Conservation (phyloP, 2,113 vertebrate genomes). For the Corydoras maculifer region DNA sequence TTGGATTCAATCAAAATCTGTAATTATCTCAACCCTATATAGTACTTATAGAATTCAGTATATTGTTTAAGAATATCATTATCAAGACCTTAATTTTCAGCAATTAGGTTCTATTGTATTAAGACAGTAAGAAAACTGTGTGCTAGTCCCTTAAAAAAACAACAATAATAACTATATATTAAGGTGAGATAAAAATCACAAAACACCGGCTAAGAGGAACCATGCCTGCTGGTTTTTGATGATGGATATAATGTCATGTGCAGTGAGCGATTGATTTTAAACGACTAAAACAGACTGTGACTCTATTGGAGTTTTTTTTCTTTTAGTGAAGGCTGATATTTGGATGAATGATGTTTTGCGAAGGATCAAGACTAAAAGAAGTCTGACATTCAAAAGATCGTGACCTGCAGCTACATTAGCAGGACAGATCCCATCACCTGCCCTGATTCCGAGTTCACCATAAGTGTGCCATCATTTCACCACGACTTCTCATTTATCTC, state of each 20-base stretch:
- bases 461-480: slow-evolving; percentile 47
- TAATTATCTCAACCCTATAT: too few species aligned
- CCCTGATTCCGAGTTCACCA: slow-evolving; percentile 75
- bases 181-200: background rate
- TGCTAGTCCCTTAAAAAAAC: too few species aligned
- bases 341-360: slow-evolving; percentile 59
- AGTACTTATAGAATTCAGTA: too few species aligned
- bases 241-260: slow-evolving; percentile 26
- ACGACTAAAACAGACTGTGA: slow-evolving; percentile 47
- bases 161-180: background rate
- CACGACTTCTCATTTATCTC: background rate
- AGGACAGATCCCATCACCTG: slow-evolving; percentile 44
- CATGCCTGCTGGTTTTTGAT: slow-evolving; percentile 20
- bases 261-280: slow-evolving; percentile 30
- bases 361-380: slow-evolving; percentile 68
- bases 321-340: slow-evolving; percentile 51
- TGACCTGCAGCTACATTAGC: slow-evolving; percentile 67
- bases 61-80: too few species aligned
- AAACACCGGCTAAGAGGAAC: background rate
- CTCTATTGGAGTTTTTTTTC: slow-evolving; percentile 41
- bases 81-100: too few species aligned
- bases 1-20: too few species aligned
- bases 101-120: background rate
- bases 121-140: background rate
- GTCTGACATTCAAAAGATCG: slow-evolving; percentile 72